Evolutionary conservation across 1,140 invertebrate species (phyloP), one percentile per base, ranked within the genome.

Genomic region (Drosophila malerkotliana): DNA sequence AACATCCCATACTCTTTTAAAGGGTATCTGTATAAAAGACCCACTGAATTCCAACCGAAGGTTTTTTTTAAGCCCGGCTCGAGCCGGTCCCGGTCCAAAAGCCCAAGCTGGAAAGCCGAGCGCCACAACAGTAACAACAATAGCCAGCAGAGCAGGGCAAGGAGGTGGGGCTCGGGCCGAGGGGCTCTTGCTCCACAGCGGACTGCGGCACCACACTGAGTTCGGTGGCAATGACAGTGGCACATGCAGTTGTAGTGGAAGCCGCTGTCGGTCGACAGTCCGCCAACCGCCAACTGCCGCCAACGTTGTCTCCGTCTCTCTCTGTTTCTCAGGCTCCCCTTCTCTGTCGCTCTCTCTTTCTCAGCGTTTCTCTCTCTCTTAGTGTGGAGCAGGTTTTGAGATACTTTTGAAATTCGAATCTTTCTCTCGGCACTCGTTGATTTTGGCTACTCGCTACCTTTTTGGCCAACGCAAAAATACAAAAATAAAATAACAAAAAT

Each of bases 201-300:
- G 61, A 63, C 72, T 76, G 73, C 78, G 90, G 90, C 90, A 91
- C 83, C 90, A 91, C 90, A 91, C 90, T 91, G 90, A 89, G 90
- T 91, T 90, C 90, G 81, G 90, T 91, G 90, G 90, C 90, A 91
- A 91, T 91, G 90, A 91, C 90, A 91, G 90, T 91, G 90, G 90
- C 90, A 91, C 81, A 90, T 91, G 89, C 88, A 90, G 90, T 88
- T 91, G 84, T 91, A 89, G 81, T 91, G 84, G 89, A 84, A 88
- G 87, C 87, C 79, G 85, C 80, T 71, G 75, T 74, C 83, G 75
- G 79, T 74, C 74, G 55, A 66, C 73, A 79, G 82, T 73, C 79
- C 72, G 82, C 81, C 81, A 85, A 79, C 82, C 69, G 79, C 83
- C 41, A 18, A 44, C 41, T 44, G 41, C 82, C 69, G 75, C 83